Evolutionary conservation across 2,113 vertebrate species (phyloP), one percentile per base, ranked within the genome.

Genomic region (Gila orcuttii): DNA sequence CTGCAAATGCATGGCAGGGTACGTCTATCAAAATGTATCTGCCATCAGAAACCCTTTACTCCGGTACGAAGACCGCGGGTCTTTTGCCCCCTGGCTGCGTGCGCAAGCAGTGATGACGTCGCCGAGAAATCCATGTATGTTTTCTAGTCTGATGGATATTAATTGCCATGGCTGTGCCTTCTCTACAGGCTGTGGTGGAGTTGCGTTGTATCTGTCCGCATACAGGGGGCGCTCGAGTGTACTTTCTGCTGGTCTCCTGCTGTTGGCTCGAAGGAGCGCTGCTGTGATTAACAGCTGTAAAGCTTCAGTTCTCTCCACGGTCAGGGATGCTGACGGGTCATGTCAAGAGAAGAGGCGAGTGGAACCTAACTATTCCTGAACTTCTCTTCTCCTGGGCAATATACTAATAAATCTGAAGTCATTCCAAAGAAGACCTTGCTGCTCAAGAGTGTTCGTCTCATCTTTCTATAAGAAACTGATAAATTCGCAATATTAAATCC

Each of bases 241-340:
- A 68, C 45, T 28, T 42, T 8, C 13, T 66, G 62, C 60, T 33
- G 31, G 33, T 69, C 23, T 85, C 74, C 84, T 79, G 77, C 85
- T 73, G 77, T 73, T 78, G 64, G 12, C 17, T 42, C 25, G 45
- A 6, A 3, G 42, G 45, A 82, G 80, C 64, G 19, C 31, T 73
- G 47, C 81, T 73, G 81, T 55, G 66, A 73, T 73, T 83, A 50
- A 73, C 82, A 83, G 64, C 82, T 83, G 82, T 59, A 73, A 19
- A n/a, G n/a, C 82, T 83, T 73, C 68, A 83, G 45, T 74, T 73
- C 64, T 55, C 47, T 83, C 28, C 33, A 31, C 31, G 82, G 47
- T 73, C 68, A 83, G 82, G 50, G 82, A 83, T 83, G 82, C 82
- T 83, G 82, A 83, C 66, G 82, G 82, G 82, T 57, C 82, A 83